Percentiles rank a stretch among this genome's conserved stretches.
These are phyloP conservation scores for Mythimna pallens DNA, from an alignment of 2,888 invertebrate genomes.

Conservation along the genomic window DNA sequence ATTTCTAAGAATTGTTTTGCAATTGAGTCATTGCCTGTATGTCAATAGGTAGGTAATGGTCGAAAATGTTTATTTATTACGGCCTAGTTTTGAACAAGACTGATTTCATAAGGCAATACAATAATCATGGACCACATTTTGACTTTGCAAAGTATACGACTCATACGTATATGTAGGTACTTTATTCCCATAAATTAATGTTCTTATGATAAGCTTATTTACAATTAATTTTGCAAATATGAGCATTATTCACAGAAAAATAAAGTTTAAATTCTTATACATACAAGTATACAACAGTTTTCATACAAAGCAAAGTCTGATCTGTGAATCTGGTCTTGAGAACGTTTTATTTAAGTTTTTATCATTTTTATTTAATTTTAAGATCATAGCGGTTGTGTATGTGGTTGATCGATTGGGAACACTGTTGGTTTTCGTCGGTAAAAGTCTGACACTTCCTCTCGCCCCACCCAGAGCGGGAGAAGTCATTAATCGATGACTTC, in stretches of 20 bases:
- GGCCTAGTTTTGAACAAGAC: conserved; percentile 10
- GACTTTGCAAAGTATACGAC: not conserved
- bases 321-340: not conserved
- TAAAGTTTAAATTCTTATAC: not conserved
- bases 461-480: no score
- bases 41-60: not conserved
- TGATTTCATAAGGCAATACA: conserved; percentile 1
- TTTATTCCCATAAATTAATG: not conserved
- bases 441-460: no score
- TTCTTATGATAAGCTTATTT: not conserved
- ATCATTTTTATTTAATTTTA: not conserved
- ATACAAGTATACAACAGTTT: not conserved
- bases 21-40: conserved; percentile 29
- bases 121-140: not conserved
- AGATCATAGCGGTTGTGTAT: no score
- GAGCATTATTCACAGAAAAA: not conserved
- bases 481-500: no score
- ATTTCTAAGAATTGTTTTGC: conserved; percentile 27
- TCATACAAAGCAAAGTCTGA: not conserved
- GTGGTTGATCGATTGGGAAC: no score
- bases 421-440: no score
- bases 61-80: not conserved
- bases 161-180: not conserved
- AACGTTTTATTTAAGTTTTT: not conserved
- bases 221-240: not conserved